Percentiles rank a stretch among this genome's conserved stretches.
Evolutionary conservation across 2,888 invertebrate genomes (phyloP).

Genomic region (Acanthosepion pharaonis): DNA sequence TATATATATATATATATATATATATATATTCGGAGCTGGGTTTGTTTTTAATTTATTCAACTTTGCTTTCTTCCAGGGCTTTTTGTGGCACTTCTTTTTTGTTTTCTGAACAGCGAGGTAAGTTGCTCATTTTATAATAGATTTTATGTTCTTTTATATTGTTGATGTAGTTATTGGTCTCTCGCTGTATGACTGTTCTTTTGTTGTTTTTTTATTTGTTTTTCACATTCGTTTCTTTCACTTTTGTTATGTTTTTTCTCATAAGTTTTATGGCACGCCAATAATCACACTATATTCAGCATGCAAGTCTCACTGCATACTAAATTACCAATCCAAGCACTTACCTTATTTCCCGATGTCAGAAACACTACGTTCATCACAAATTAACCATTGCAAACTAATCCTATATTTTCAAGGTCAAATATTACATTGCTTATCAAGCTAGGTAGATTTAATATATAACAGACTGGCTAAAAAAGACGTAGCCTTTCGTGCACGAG

Average conservation of each 20-base stretch:
- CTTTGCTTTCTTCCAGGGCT: slow-evolving; percentile 68
- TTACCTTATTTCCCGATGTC: neutral
- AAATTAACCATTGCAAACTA: no score
- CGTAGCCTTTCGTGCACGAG: no score
- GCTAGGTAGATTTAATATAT: no score
- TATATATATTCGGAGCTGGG: no score
- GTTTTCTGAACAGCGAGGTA: slow-evolving; percentile 80
- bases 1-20: no score
- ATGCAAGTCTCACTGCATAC: neutral
- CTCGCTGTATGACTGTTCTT: neutral
- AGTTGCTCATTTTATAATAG: slow-evolving; percentile 34
- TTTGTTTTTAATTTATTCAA: neutral
- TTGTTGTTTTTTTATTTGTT: neutral
- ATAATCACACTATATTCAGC: neutral
- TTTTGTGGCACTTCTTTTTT: slow-evolving; percentile 82
- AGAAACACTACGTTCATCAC: neutral
- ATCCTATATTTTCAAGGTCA: no score
- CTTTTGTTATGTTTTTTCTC: no score
- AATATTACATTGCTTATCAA: no score
- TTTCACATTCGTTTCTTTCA: neutral
- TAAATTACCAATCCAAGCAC: neutral
- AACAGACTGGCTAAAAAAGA: no score
- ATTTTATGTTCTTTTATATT: neutral
- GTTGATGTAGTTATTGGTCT: neutral
- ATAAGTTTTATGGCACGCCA: neutral